A percentile compares a stretch with the other conserved stretches of the same genome.
Conservation (phyloP, 2,797 vertebrate genomes). For the Manis crassicaudata region DNA sequence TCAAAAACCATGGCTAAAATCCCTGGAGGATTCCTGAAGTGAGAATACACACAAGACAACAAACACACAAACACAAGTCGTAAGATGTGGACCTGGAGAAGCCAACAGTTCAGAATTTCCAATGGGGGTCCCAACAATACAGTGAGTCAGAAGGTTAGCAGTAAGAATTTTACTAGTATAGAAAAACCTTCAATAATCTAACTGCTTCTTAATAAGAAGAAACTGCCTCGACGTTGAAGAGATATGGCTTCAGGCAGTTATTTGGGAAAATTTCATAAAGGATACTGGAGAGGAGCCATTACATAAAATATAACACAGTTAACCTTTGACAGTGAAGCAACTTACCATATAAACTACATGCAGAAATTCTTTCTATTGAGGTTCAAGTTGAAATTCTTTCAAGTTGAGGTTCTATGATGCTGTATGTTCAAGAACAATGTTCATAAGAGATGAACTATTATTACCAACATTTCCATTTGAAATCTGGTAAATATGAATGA, state of each 20-base stretch:
- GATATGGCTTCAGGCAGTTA: constrained; percentile 28
- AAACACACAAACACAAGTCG: not conserved
- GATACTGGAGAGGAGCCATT: constrained; percentile 27
- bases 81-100: constrained; percentile 39
- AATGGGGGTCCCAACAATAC: not conserved
- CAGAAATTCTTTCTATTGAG: not conserved
- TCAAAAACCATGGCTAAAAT: constrained; percentile 38
- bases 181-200: constrained; percentile 41
- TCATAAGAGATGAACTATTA: constrained; percentile 53
- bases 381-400: not conserved
- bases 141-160: not conserved
- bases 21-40: constrained; percentile 64
- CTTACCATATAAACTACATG: constrained; percentile 30
- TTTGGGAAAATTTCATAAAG: constrained; percentile 46
- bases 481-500: constrained; percentile 6
- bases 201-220: constrained; percentile 52
- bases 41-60: constrained; percentile 68
- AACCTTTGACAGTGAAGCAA: constrained; percentile 16
- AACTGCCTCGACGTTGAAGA: constrained; percentile 60
- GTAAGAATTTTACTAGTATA: constrained; percentile 33
- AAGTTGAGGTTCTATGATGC: constrained; percentile 38
- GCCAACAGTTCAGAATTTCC: not conserved
- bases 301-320: constrained; percentile 68
- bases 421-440: constrained; percentile 56
- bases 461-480: constrained; percentile 56